Percentiles rank a stretch among this genome's conserved stretches.
These are phyloP conservation scores for Drosophila baimaii DNA, from an alignment of 1,140 invertebrate species.

Conservation along the genomic window DNA sequence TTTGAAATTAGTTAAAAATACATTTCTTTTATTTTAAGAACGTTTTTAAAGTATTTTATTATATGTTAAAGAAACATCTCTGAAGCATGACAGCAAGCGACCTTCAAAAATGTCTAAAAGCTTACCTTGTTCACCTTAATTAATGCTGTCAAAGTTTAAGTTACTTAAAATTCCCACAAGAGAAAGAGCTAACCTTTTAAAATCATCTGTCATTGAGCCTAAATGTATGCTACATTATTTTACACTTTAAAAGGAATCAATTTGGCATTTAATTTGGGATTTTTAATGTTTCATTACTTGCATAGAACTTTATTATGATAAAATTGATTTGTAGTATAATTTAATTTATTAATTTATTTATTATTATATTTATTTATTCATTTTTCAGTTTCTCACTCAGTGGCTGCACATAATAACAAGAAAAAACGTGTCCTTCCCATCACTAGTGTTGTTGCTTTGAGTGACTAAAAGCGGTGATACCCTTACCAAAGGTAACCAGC, in stretches of 20 bases:
- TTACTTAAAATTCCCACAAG: no score
- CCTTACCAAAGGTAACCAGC: neutral
- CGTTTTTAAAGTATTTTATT: no score
- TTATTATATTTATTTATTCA: no score
- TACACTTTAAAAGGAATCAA: neutral
- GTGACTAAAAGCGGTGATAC: neutral
- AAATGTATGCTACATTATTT: neutral
- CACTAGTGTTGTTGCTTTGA: neutral
- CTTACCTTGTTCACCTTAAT: no score
- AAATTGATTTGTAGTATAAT: no score
- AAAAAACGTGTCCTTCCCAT: neutral
- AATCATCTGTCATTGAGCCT: neutral
- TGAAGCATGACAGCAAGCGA: no score
- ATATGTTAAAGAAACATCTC: no score
- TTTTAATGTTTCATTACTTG: neutral
- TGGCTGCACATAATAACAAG: no score
- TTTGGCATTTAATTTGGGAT: neutral
- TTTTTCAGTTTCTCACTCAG: no score
- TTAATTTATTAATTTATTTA: neutral
- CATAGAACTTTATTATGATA: neutral
- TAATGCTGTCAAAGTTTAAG: no score
- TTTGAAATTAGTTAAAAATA: no score
- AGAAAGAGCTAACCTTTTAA: neutral
- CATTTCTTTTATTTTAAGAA: no score
- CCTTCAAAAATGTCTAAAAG: neutral